Evolutionary conservation across 2,797 vertebrate species (phyloP), one percentile per base, ranked within the genome.

Genomic region (Uromys caudimaculatus): DNA sequence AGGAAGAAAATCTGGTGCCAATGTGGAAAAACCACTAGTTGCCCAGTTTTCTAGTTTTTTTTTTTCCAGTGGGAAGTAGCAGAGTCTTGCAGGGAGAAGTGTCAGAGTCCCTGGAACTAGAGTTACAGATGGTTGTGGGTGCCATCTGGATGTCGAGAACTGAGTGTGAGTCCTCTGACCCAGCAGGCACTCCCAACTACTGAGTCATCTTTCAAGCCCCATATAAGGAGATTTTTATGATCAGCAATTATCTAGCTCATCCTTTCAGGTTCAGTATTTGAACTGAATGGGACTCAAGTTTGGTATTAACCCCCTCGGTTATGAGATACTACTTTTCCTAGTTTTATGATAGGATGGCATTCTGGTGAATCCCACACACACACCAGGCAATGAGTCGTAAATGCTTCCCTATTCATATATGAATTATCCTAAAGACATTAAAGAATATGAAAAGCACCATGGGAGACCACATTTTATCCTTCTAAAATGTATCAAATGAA

Each of bases 361-460:
- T 71, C 76, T 90, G 84, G 60, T 85, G 54, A 56, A 6, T 6
- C 27, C 19, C 67, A 23, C 29, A 44, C 32, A 12, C n/a, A 38
- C 78, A 56, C 29, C 56, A 47, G 75, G 32, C 32, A 75, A 29
- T 76, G 24, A n/a, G 24, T 93, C 77, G 24, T 77, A 92, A 88
- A 95, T 87, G 69, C 69, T 91, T 86, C 23, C 17, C 73, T 91
- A 23, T 82, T 77, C 71, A 81, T 69, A 19, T 95, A 87, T 73
- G 69, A 87, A 69, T 85, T 11, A 0, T 29, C 44, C n/a, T 60
- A 29, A 54, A 69, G 58, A 4, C 44, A 50, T 94, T 56, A 52
- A 76, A 94, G 52, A 47, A 71, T 35, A 47, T 29, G 27, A 52
- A 44, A 85, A n/a, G 24, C n/a, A 50, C 12, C 7, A 0, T 3